These are phyloP conservation scores for Dryomyza anilis DNA, from an alignment of 2,888 invertebrate species.

Conservation along the genomic window DNA sequence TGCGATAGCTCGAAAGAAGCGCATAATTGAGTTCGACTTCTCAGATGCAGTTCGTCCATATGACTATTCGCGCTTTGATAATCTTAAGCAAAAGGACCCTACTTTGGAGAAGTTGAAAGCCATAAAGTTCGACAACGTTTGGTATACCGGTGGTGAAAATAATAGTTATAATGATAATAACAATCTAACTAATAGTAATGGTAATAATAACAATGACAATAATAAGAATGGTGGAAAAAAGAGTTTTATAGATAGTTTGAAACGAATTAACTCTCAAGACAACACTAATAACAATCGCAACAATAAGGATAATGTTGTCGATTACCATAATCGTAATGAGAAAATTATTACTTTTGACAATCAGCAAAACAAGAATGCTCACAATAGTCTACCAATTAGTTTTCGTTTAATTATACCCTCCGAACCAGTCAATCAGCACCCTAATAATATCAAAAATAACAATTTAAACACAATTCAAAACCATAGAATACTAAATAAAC, in stretches of 20 bases:
- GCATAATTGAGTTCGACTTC: neutral
- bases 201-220: constrained; percentile 25
- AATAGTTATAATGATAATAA: constrained; percentile 25
- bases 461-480: too few relatives aligned
- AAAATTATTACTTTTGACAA: too few relatives aligned
- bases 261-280: constrained; percentile 31
- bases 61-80: constrained; percentile 33
- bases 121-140: constrained; percentile 33
- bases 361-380: too few relatives aligned
- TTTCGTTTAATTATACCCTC: too few relatives aligned
- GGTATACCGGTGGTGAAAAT: constrained; percentile 25
- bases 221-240: constrained; percentile 19
- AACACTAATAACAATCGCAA: neutral
- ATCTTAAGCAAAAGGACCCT: constrained; percentile 29
- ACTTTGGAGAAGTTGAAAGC: constrained; percentile 25
- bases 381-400: too few relatives aligned
- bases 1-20: neutral
- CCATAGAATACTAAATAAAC: too few relatives aligned
- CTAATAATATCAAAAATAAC: too few relatives aligned
- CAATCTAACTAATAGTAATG: constrained; percentile 12
- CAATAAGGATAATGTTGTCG: too few relatives aligned
- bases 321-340: too few relatives aligned
- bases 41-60: neutral
- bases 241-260: constrained; percentile 32
- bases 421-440: too few relatives aligned